These are phyloP conservation scores for Alviniconcha strummeri DNA, from an alignment of 2,888 invertebrate genomes.

Conservation along the genomic window DNA sequence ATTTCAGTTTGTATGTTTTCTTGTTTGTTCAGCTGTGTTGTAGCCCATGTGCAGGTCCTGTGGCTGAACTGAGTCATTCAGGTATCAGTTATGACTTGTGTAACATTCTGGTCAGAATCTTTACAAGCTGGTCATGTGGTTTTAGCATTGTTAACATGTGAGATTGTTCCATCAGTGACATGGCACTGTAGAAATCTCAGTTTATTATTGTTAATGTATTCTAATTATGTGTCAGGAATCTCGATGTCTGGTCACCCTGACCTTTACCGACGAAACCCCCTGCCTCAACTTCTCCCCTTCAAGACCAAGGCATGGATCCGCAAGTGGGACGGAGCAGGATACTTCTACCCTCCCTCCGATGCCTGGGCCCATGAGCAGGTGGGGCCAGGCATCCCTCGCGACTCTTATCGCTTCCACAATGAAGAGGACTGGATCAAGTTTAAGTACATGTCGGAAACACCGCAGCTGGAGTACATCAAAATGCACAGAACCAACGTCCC, in stretches of 20 bases:
- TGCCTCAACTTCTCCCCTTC: conserved; percentile 59
- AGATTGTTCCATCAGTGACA: too few species aligned
- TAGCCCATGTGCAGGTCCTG: too few species aligned
- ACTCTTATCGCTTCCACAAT: conserved; percentile 62
- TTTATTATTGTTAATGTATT: too few species aligned
- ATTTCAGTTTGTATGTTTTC: too few species aligned
- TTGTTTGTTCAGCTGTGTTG: too few species aligned
- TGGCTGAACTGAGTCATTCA: too few species aligned
- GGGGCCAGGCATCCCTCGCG: conserved; percentile 59
- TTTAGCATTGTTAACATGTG: too few species aligned
- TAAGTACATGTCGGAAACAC: conserved; percentile 58
- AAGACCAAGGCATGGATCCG: conserved; percentile 55
- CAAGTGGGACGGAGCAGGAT: conserved; percentile 61
- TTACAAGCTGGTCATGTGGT: too few species aligned
- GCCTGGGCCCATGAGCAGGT: conserved; percentile 62
- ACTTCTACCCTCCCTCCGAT: conserved; percentile 57
- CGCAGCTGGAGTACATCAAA: conserved; percentile 19
- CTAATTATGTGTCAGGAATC: conserved; percentile 47
- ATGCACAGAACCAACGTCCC: not conserved
- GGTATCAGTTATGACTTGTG: too few species aligned
- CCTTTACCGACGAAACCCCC: conserved; percentile 56
- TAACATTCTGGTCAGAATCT: too few species aligned
- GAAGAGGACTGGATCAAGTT: conserved; percentile 69
- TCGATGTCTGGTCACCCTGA: conserved; percentile 57
- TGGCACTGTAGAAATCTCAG: too few species aligned